Percentiles rank a stretch among this genome's conserved stretches.
These are phyloP conservation scores for Pteropus rufus DNA, from an alignment of 2,797 vertebrate genomes.

Conservation along the genomic window DNA sequence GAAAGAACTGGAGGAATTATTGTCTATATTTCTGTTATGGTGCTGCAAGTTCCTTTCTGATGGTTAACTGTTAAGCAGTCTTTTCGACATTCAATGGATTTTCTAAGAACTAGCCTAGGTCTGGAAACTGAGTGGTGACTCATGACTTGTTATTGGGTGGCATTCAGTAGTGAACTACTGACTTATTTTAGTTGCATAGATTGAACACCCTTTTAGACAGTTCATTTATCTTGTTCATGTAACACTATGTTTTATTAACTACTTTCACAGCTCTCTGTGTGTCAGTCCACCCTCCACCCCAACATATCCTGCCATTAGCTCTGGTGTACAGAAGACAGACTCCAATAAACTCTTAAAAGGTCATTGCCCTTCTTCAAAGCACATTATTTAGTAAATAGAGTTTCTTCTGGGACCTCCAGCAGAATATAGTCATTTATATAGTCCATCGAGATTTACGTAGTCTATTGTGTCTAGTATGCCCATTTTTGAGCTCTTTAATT, in stretches of 20 bases:
- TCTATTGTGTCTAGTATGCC: background rate
- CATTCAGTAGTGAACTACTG: background rate
- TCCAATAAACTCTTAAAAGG: background rate
- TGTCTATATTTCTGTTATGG: no score
- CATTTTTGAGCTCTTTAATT: background rate
- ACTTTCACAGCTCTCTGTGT: background rate
- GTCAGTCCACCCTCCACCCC: background rate
- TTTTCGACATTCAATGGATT: background rate
- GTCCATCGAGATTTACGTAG: background rate
- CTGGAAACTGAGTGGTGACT: background rate
- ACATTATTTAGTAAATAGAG: background rate
- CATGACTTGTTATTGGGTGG: background rate
- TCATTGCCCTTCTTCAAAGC: background rate
- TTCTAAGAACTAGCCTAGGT: background rate
- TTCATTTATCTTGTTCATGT: background rate
- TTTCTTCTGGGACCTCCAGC: background rate
- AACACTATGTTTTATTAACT: background rate
- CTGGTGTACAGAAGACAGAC: background rate
- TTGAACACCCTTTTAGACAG: background rate
- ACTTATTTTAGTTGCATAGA: background rate
- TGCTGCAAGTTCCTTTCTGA: background rate
- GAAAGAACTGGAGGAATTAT: background rate
- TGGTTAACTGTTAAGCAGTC: background rate
- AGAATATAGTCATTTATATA: background rate
- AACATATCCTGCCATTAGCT: background rate